Evolutionary conservation across 2,888 invertebrate genomes (phyloP), one percentile per base, ranked within the genome.

Genomic region (Eumerus sabulonum): DNA sequence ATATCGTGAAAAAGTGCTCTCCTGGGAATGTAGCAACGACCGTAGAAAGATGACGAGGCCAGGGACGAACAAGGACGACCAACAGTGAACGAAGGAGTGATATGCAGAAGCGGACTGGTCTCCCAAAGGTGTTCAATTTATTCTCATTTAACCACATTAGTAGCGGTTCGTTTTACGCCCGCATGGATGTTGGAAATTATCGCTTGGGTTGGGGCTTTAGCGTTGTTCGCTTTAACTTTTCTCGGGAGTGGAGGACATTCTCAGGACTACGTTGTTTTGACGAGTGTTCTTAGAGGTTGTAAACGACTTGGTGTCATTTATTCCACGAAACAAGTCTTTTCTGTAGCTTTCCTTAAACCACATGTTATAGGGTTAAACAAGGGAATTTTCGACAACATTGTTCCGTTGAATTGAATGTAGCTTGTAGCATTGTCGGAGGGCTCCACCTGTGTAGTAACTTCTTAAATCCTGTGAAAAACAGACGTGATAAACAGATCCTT

Each of bases 121-220:
- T 73, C 77, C 77, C 77, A 64, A 70, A 81, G 82, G 81, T 81
- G 76, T 81, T 82, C 82, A 76, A 82, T 73, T 82, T 68, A 76
- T 82, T 82, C 81, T 81, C 70, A 82, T 82, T 82, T 82, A 82
- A 82, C 82, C 81, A 81, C 82, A 82, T 82, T 82, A 82, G 81
- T 70, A 73, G 77, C 67, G 73, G 77, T 77, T 77, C 77, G 67
- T 77, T 73, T 77, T 77, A 73, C 73, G 77, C 72, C 62, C 73
- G 73, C 53, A 53, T 62, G 67, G 63, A 59, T 70, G 14, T 53
- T 70, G 53, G 59, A 76, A 76, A 76, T 76, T 76, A 70, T 59
- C 70, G 63, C 76, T n/a, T n/a, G 64, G 72, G 56, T 60, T n/a
- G n/a, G n/a, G n/a, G 66, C 48, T 42, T 54, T n/a, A 38, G 1